Percentiles rank a stretch among this genome's conserved stretches.
Conservation (phyloP, 2,797 vertebrate species). For the Stomatorhinus walkeri region DNA sequence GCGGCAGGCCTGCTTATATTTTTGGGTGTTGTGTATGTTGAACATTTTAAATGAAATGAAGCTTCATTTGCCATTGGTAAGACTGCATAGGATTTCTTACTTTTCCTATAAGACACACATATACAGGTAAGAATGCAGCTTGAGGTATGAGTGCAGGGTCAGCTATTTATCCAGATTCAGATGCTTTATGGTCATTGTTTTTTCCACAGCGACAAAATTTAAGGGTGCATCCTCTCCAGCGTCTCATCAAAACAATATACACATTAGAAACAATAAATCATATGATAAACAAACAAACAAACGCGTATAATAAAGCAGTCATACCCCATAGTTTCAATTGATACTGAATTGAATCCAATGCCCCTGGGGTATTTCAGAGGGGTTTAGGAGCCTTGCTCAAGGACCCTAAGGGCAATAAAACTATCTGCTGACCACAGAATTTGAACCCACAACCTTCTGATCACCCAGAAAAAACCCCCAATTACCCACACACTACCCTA, state of each 20-base stretch:
- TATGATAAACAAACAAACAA: not conserved
- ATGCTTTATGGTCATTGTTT: not conserved
- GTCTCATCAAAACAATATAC: not conserved
- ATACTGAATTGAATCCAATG: not conserved
- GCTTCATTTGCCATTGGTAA: not conserved
- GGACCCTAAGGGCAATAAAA: not conserved
- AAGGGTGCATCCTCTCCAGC: not conserved
- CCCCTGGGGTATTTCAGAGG: not conserved
- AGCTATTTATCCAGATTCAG: not conserved
- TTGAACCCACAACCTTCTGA: not conserved
- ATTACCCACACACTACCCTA: not conserved
- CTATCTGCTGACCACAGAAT: not conserved
- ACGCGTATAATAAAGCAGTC: not conserved
- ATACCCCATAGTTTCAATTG: not conserved
- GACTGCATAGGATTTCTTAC: not conserved
- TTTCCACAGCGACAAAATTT: not conserved
- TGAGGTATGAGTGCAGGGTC: not conserved
- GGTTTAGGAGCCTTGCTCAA: not conserved
- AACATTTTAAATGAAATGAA: not conserved
- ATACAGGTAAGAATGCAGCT: not conserved
- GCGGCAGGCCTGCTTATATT: not conserved
- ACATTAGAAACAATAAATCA: not conserved
- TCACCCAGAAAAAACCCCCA: not conserved
- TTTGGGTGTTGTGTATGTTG: not conserved
- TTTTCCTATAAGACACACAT: not conserved